phyloP scores from a whole-genome alignment of 1,140 invertebrate species.

The Ceratosolen fusciceps region DNA sequence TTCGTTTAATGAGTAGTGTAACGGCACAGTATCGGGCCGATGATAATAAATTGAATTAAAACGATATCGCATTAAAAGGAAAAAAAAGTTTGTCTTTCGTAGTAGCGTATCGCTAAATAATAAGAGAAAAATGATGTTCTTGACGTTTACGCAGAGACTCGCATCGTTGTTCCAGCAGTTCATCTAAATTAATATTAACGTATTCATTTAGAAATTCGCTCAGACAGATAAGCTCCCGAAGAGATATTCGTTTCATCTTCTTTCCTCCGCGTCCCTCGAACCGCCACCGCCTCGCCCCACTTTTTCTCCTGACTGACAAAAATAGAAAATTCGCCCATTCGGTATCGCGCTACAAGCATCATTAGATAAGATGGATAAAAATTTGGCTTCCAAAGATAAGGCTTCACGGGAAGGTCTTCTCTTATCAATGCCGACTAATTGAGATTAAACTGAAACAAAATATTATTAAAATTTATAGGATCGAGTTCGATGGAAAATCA shows the following conservation, averaged over 20 bases:
- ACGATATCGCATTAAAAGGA: not conserved
- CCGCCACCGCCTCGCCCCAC: not conserved
- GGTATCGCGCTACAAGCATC: not conserved
- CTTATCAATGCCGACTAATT: not conserved
- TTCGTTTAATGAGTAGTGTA: not conserved
- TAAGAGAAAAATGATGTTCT: too few relatives aligned
- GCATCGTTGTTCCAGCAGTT: too few relatives aligned
- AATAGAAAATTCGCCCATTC: not conserved
- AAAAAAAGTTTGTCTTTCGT: too few relatives aligned
- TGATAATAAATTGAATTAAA: not conserved
- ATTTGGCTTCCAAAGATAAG: not conserved
- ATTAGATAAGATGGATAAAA: slow-evolving; percentile 6
- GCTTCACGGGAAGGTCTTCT: not conserved
- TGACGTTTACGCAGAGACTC: too few relatives aligned
- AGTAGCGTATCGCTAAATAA: too few relatives aligned
- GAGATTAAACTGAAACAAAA: not conserved
- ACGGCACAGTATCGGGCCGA: not conserved
- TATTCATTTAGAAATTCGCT: not conserved
- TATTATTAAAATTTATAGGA: not conserved
- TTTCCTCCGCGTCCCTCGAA: too few relatives aligned
- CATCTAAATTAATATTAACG: too few relatives aligned
- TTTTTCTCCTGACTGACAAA: not conserved
- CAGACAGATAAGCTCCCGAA: not conserved
- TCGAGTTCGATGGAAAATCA: not conserved
- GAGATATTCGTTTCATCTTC: too few relatives aligned